Evolutionary conservation across 2,113 vertebrate genomes (phyloP).

Genomic region (Atrichornis clamosus): DNA sequence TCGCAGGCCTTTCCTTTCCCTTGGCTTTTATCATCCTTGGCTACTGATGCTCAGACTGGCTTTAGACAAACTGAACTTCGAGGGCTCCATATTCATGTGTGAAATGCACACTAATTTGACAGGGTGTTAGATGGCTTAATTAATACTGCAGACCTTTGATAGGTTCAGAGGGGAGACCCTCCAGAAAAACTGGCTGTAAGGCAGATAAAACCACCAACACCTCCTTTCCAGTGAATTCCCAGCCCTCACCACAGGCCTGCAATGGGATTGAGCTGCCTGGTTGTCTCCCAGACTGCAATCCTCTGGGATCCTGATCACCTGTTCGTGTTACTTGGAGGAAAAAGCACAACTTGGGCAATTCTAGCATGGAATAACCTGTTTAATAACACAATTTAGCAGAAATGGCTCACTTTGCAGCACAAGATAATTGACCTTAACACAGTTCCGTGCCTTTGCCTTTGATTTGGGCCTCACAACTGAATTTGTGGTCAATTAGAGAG

Average conservation of each 20-base stretch:
- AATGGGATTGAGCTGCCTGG: not conserved
- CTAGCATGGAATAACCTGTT: not conserved
- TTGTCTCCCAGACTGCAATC: not conserved
- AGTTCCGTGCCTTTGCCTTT: slow-evolving; percentile 1
- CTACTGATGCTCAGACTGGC: not conserved
- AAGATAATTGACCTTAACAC: slow-evolving; percentile 20
- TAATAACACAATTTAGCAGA: not conserved
- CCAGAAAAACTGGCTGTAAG: not conserved
- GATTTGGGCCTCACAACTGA: slow-evolving; percentile 8
- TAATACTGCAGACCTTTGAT: not conserved
- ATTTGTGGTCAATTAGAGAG: slow-evolving; percentile 50
- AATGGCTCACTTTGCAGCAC: slow-evolving; percentile 9
- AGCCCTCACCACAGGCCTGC: not conserved
- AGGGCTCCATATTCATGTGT: not conserved
- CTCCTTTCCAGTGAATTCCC: not conserved
- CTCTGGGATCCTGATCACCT: not conserved
- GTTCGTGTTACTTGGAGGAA: not conserved
- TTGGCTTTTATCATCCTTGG: not conserved
- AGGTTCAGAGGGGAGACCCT: not conserved
- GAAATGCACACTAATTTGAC: not conserved
- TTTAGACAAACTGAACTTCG: not conserved
- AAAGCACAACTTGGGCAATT: not conserved
- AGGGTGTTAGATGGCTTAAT: slow-evolving; percentile 4
- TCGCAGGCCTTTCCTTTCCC: not conserved
- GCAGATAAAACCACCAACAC: not conserved